These are phyloP conservation scores for Zoroaster sp. DNA, from an alignment of 53 echinoderm and acorn worm species.

Conservation along the genomic window DNA sequence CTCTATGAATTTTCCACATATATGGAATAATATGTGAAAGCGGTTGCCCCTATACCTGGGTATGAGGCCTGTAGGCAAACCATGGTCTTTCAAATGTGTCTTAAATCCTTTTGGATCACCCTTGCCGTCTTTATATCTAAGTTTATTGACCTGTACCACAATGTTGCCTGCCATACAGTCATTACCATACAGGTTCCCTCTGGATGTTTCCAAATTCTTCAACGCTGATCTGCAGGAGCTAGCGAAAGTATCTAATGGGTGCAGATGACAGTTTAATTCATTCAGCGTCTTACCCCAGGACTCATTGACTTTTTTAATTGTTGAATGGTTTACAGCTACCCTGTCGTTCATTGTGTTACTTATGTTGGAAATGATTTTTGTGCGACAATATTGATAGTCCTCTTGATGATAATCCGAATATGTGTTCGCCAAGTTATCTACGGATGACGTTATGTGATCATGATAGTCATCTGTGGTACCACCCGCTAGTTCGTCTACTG, in stretches of 20 bases:
- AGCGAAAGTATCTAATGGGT: constrained; percentile 32
- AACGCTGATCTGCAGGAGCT: neutral
- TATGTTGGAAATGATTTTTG: neutral
- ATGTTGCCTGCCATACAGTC: neutral
- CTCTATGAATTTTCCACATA: constrained; percentile 29
- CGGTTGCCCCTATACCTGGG: constrained; percentile 45
- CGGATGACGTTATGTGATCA: constrained; percentile 30
- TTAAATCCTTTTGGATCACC: constrained; percentile 36
- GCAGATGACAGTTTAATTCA: constrained; percentile 40
- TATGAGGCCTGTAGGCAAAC: constrained; percentile 4
- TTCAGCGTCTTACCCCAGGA: neutral
- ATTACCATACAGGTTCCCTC: neutral
- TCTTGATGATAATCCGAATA: constrained; percentile 29
- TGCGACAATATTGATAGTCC: neutral
- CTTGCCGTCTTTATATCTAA: neutral
- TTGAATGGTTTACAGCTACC: constrained; percentile 32
- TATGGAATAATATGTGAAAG: constrained; percentile 30
- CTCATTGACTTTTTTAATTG: neutral
- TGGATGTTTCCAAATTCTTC: neutral
- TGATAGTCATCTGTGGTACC: constrained; percentile 44
- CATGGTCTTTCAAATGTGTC: neutral
- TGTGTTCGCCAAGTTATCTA: constrained; percentile 34
- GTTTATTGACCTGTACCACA: neutral
- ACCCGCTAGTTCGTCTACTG: constrained; percentile 48
- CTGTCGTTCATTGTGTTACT: constrained; percentile 14